Conservation (phyloP, 2,888 invertebrate species). For the Drosophila dives region DNA sequence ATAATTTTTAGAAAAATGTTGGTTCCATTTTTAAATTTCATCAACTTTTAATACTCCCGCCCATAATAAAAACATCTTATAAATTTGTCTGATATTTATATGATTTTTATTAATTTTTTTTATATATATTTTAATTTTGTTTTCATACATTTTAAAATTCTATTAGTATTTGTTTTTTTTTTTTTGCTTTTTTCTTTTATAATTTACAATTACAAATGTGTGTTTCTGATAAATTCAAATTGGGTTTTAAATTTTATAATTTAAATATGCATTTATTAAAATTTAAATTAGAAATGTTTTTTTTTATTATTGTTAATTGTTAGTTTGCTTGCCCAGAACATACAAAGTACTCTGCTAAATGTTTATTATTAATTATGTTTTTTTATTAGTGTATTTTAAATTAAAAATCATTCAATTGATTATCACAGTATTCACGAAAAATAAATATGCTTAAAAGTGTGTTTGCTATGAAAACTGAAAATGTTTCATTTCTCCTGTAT, state of each 20-base stretch:
- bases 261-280: constrained; percentile 36
- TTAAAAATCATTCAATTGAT: constrained; percentile 83
- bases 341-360: constrained; percentile 55
- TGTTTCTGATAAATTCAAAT: constrained; percentile 62
- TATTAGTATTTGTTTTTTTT: constrained; percentile 53
- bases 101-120: constrained; percentile 57
- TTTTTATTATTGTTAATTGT: constrained; percentile 26
- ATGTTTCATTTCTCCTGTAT: constrained; percentile 21
- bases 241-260: constrained; percentile 21
- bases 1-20: too few relatives aligned
- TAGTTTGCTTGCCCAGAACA: constrained; percentile 66
- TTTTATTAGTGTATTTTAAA: constrained; percentile 53
- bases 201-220: constrained; percentile 64
- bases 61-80: neutral
- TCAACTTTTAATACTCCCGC: neutral
- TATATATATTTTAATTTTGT: constrained; percentile 29
- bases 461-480: constrained; percentile 34
- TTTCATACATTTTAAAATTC: constrained; percentile 66
- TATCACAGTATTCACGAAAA: constrained; percentile 84
- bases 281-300: constrained; percentile 38
- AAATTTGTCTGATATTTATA: constrained; percentile 63
- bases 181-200: constrained; percentile 34
- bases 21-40: neutral
- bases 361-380: constrained; percentile 25
- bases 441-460: constrained; percentile 77